phyloP scores from a whole-genome alignment of 2,888 invertebrate species.

The Myathropa florea region DNA sequence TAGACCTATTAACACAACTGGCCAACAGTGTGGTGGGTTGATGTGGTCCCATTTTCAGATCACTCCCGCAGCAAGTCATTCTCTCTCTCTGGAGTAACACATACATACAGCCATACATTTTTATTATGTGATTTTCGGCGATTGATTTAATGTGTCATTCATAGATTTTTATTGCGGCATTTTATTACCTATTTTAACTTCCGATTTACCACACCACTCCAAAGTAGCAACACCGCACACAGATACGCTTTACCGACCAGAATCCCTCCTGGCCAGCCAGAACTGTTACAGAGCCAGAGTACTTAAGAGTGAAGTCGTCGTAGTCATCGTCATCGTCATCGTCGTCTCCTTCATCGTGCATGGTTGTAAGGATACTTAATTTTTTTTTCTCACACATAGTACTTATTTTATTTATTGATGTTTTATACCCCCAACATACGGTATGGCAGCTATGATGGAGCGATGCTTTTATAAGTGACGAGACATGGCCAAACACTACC shows the following conservation, averaged over 20 bases:
- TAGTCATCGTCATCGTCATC: constrained; percentile 23
- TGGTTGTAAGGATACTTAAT: constrained; percentile 70
- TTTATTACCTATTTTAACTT: constrained; percentile 81
- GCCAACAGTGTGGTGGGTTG: constrained; percentile 3
- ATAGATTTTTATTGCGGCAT: constrained; percentile 80
- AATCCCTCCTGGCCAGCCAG: constrained; percentile 63
- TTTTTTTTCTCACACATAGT: constrained; percentile 72
- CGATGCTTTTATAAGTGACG: constrained; percentile 63
- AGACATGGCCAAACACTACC: constrained; percentile 57
- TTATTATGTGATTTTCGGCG: constrained; percentile 79
- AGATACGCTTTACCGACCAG: constrained; percentile 50
- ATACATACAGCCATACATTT: constrained; percentile 22
- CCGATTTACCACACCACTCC: constrained; percentile 80
- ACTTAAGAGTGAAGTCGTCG: constrained; percentile 57
- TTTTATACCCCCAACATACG: constrained; percentile 63
- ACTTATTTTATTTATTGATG: constrained; percentile 71
- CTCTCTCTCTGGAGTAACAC: constrained; percentile 1
- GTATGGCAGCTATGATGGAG: constrained; percentile 35
- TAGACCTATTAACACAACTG: constrained; percentile 45
- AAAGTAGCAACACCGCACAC: constrained; percentile 77
- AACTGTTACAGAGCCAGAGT: constrained; percentile 41
- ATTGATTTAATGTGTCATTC: constrained; percentile 81
- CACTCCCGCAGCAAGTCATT: constrained; percentile 2
- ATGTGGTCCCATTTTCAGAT: constrained; percentile 9
- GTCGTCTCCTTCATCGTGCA: constrained; percentile 56